Conservation (phyloP, 1,140 invertebrate species). For the Lucilia sericata region DNA sequence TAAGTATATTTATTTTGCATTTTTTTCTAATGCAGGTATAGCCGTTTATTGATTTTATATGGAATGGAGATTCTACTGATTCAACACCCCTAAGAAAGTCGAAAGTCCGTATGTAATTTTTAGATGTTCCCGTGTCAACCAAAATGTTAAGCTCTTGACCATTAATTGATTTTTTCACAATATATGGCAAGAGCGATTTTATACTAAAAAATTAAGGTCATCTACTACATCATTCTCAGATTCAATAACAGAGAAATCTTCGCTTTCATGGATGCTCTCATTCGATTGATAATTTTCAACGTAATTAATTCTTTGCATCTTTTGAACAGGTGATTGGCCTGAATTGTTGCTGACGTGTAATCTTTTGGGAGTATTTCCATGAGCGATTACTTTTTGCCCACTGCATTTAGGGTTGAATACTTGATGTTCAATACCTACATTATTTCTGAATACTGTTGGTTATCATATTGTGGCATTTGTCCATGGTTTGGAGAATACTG, state of each 20-base stretch:
- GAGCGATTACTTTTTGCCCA: too few species aligned
- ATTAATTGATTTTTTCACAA: neutral
- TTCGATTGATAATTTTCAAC: neutral
- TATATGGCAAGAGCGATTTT: neutral
- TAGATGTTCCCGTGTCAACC: neutral
- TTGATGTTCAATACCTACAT: too few species aligned
- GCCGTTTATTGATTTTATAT: slow-evolving; percentile 44
- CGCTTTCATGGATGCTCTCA: neutral
- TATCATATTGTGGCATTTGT: neutral
- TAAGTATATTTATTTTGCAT: slow-evolving; percentile 39
- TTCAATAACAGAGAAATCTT: neutral
- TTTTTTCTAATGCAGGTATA: slow-evolving; percentile 32
- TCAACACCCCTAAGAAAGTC: neutral
- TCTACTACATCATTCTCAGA: neutral
- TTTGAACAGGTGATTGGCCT: too few species aligned
- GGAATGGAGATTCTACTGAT: slow-evolving; percentile 11
- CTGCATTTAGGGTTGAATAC: too few species aligned
- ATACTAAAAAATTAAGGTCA: neutral
- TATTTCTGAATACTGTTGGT: too few species aligned
- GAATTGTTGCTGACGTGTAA: too few species aligned
- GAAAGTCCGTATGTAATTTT: neutral
- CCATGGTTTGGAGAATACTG: neutral
- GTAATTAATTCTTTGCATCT: too few species aligned
- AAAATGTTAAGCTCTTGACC: neutral
- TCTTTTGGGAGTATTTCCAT: neutral